phyloP scores from a whole-genome alignment of 2,888 invertebrate species.

The Craniophora ligustri region DNA sequence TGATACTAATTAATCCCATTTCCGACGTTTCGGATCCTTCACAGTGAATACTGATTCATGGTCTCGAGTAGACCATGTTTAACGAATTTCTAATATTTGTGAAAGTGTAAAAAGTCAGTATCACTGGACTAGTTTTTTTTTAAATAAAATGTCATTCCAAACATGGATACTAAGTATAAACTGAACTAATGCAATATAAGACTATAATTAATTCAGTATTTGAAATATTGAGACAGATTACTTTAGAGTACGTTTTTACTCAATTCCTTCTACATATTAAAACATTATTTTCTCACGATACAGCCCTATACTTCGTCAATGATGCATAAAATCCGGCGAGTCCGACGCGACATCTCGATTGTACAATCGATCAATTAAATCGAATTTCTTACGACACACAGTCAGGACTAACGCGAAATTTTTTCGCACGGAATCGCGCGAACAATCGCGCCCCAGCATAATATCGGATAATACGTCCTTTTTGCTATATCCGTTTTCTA shows the following conservation, averaged over 20 bases:
- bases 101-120: too few relatives aligned
- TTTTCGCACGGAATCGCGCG: conserved; percentile 74
- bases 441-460: conserved; percentile 73
- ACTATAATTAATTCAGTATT: too few relatives aligned
- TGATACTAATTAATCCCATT: too few relatives aligned
- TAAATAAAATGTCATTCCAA: too few relatives aligned
- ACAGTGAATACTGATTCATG: too few relatives aligned
- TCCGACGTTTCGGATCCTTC: neutral
- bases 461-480: conserved; percentile 75
- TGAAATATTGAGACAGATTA: too few relatives aligned
- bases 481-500: conserved; percentile 76
- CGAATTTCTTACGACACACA: conserved; percentile 57
- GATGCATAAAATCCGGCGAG: conserved; percentile 61
- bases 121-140: too few relatives aligned
- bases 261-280: conserved; percentile 37
- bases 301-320: conserved; percentile 37
- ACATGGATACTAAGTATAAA: too few relatives aligned
- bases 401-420: conserved; percentile 55
- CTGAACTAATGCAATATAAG: too few relatives aligned
- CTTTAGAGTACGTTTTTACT: neutral
- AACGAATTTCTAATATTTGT: too few relatives aligned
- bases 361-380: conserved; percentile 76
- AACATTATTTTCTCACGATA: conserved; percentile 22
- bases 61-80: too few relatives aligned
- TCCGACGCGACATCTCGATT: conserved; percentile 59